Percentiles rank a stretch among this genome's conserved stretches.
These are phyloP conservation scores for Cepphus grylle DNA, from an alignment of 2,113 vertebrate genomes.

Conservation along the genomic window DNA sequence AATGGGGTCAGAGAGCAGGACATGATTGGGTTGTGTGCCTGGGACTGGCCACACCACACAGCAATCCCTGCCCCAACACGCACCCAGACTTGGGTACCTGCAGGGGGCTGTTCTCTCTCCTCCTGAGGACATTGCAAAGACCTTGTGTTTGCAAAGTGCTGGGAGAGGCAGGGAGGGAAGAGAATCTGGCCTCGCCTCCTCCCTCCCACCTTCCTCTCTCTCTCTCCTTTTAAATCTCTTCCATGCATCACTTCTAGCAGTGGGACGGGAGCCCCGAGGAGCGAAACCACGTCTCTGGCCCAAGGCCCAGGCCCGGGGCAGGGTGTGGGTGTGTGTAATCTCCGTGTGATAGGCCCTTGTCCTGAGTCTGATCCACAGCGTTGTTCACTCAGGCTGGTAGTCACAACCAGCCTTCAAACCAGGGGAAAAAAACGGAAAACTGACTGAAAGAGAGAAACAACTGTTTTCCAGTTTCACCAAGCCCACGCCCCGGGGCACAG, in stretches of 20 bases:
- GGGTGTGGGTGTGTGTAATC: background rate
- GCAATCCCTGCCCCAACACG: background rate
- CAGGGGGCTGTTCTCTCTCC: background rate
- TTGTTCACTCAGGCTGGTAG: background rate
- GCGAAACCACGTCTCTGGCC: background rate
- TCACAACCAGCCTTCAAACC: background rate
- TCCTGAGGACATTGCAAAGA: background rate
- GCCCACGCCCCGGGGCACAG: background rate
- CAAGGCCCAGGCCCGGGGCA: background rate
- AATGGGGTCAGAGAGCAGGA: background rate
- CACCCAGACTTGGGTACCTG: background rate
- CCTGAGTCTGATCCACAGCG: background rate
- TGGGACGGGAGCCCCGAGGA: background rate
- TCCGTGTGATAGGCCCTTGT: background rate
- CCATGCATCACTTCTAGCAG: background rate
- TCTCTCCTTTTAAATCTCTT: slow-evolving; percentile 3
- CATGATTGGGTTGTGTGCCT: accelerated
- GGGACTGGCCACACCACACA: background rate
- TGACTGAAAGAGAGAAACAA: background rate
- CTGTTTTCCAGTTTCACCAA: background rate
- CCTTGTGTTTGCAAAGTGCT: background rate
- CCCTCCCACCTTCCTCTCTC: background rate
- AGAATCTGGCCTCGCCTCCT: background rate
- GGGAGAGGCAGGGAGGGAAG: background rate
- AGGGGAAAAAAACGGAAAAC: background rate